These are phyloP conservation scores for Stramonita haemastoma DNA, from an alignment of 2,888 invertebrate genomes.

Conservation along the genomic window DNA sequence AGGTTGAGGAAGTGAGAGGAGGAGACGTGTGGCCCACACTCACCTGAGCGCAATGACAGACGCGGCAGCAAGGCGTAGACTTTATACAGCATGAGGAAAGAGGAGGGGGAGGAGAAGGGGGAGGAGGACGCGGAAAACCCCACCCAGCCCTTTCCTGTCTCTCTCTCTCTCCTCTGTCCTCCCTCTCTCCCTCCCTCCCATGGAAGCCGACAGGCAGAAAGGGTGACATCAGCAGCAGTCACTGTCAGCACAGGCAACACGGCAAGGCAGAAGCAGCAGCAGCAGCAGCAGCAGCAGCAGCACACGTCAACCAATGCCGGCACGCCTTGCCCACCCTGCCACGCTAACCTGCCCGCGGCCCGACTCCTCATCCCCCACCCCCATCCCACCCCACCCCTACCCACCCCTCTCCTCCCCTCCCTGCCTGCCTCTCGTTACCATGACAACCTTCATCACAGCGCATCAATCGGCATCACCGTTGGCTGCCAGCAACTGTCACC, in stretches of 20 bases:
- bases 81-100: neutral
- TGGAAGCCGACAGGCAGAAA: neutral
- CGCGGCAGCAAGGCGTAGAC: neutral
- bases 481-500: conserved; percentile 20
- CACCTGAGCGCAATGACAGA: neutral
- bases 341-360: conserved; percentile 9
- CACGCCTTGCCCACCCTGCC: conserved; percentile 25
- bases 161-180: neutral
- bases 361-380: neutral
- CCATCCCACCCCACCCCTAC: neutral
- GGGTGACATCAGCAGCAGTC: conserved; percentile 32
- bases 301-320: conserved; percentile 21
- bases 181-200: neutral
- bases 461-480: conserved; percentile 26
- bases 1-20: too few relatives aligned
- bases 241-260: neutral
- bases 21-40: too few relatives aligned
- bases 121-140: neutral
- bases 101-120: neutral
- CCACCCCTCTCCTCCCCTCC: neutral
- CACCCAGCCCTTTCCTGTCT: neutral
- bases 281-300: conserved; percentile 17
- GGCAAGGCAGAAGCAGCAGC: neutral
- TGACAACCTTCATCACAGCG: conserved; percentile 27
- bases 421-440: neutral